Evolutionary conservation across 2,113 vertebrate species (phyloP), one percentile per base, ranked within the genome.

Genomic region (Oplegnathus fasciatus): DNA sequence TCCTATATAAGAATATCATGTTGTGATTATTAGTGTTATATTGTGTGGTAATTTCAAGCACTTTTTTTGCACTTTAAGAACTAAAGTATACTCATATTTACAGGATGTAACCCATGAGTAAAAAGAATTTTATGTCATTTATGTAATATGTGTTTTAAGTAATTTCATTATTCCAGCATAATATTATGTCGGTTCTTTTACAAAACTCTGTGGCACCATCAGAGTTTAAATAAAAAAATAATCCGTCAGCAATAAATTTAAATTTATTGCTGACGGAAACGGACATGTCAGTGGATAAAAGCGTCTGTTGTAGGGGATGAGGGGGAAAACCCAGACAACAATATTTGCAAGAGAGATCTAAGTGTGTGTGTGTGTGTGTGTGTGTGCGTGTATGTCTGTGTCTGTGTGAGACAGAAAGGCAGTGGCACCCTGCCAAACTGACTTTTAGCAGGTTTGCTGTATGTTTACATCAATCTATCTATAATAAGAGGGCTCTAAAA

Each of bases 251-350:
- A n/a, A n/a, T n/a, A n/a, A n/a, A 14, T 9, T 70, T 20, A 17
- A 14, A 65, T 18, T 4, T 18, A 74, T 8, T 26, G 52, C 13
- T 50, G 67, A 78, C 40, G 68, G 17, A 57, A 1, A 66, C 48
- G 24, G 54, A 24, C 54, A 14, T 58, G n/a, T 37, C 64, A 34
- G 6, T 34, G 28, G 32, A 28, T 24, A 1, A 57, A 60, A 78
- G 44, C 0, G 18, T 48, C 46, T 28, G 48, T 58, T 80, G 52
- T 18, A 32, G n/a, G 0, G 42, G 60, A 30, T 66, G 58, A 28
- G 22, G 67, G 60, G 75, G 70, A 54, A 75, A 69, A 28, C 44
- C 85, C 62, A 42, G 15, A 34, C 28, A 24, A 30, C 20, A 44
- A 17, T 48, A 55, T 52, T 52, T 75, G 18, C 28, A 10, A 40